Percentiles rank a stretch among this genome's conserved stretches.
phyloP scores from a whole-genome alignment of 1,140 invertebrate species.

The Bombyx mandarina region DNA sequence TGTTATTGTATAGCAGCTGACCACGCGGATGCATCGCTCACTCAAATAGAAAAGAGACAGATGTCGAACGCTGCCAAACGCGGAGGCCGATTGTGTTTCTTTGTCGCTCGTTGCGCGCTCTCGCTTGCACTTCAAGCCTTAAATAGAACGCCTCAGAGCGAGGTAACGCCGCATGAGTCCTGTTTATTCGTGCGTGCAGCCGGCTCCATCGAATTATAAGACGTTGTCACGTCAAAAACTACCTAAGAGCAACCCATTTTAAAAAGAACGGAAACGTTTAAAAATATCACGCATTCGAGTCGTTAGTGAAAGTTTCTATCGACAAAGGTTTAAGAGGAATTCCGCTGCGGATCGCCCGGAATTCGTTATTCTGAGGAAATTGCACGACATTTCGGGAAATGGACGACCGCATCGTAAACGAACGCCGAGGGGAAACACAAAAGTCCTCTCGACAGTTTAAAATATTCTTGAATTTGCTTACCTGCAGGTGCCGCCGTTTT shows the following conservation, averaged over 20 bases:
- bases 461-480: slow-evolving; percentile 46
- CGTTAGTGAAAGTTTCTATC: slow-evolving; percentile 29
- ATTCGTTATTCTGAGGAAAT: slow-evolving; percentile 39
- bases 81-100: too few species aligned
- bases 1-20: too few species aligned
- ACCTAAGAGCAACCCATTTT: slow-evolving; percentile 1
- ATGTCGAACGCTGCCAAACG: too few species aligned
- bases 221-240: too few species aligned
- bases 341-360: slow-evolving; percentile 19
- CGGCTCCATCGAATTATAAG: too few species aligned
- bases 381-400: slow-evolving; percentile 22
- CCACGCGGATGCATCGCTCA: too few species aligned
- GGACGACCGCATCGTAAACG: slow-evolving; percentile 15
- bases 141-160: too few species aligned
- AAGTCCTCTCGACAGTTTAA: not conserved
- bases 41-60: too few species aligned
- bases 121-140: too few species aligned
- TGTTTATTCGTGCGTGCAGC: too few species aligned
- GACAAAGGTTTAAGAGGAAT: slow-evolving; percentile 27
- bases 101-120: too few species aligned
- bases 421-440: slow-evolving; percentile 2
- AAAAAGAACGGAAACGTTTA: slow-evolving; percentile 25
- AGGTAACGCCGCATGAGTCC: too few species aligned
- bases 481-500: slow-evolving; percentile 85
- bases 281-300: slow-evolving; percentile 29